Evolutionary conservation across 2,888 invertebrate genomes (phyloP), one percentile per base, ranked within the genome.

Genomic region (Sicus ferrugineus): DNA sequence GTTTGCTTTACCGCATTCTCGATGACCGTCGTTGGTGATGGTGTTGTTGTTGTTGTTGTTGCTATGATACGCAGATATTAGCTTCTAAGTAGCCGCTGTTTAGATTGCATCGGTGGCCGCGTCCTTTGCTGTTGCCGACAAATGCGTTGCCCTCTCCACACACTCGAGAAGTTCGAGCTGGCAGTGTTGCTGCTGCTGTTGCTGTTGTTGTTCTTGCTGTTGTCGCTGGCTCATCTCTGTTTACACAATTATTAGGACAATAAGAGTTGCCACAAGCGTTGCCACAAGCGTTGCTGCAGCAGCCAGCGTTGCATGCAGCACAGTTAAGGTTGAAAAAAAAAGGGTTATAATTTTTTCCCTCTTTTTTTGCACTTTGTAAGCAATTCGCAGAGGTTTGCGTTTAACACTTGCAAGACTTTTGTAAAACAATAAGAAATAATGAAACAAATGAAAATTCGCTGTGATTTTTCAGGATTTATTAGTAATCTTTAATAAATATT

Each of bases 211-310:
- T 21, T 34, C n/a, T 34, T 21, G 34, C n/a, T 34, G 26, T 66
- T 70, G 72, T 28, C 23, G 70, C 68, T 76, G 81, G 80, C 78
- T 81, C 82, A 80, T 81, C 79, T 77, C 80, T 82, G 80, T 81
- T 81, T 81, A 79, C 82, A 82, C 82, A 80, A 81, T 81, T 81
- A 81, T 82, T 81, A 81, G 82, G 79, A 81, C 77, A 80, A 79
- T 78, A 80, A 79, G 76, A 50, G n/a, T 56, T 42, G 21, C 16
- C 56, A 56, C n/a, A n/a, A n/a, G n/a, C n/a, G n/a, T n/a, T n/a
- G n/a, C n/a, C n/a, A n/a, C n/a, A n/a, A n/a, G n/a, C n/a, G n/a
- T n/a, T n/a, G n/a, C n/a, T n/a, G n/a, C n/a, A n/a, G n/a, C n/a
- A n/a, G n/a, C n/a, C n/a, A n/a, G n/a, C n/a, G n/a, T n/a, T n/a